These are phyloP conservation scores for Halcyon badia DNA, from an alignment of 2,797 vertebrate genomes.

Conservation along the genomic window DNA sequence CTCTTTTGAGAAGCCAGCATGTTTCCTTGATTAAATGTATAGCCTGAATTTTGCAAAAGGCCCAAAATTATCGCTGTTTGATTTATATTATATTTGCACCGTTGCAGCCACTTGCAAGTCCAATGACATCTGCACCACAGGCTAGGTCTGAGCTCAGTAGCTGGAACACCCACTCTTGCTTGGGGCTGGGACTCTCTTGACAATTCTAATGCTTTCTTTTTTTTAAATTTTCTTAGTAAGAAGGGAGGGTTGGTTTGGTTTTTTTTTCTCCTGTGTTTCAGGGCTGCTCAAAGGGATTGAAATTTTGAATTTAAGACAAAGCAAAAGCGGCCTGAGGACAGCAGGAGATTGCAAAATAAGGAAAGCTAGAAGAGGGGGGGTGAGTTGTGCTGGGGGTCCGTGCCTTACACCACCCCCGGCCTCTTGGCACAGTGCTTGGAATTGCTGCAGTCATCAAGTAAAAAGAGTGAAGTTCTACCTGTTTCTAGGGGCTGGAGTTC, in stretches of 20 bases:
- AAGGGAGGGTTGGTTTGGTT: not conserved
- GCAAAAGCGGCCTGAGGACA: not conserved
- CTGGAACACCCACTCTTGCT: not conserved
- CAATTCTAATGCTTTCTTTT: not conserved
- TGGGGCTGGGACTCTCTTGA: not conserved
- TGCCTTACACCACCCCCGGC: accelerated
- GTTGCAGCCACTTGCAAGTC: not conserved
- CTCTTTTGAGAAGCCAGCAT: not conserved
- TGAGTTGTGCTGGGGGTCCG: accelerated
- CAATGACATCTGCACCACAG: not conserved
- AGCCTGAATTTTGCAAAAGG: not conserved
- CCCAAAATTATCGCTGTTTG: not conserved
- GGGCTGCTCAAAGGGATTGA: not conserved
- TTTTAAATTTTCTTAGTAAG: not conserved
- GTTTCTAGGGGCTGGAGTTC: not conserved
- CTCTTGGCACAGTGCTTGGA: accelerated
- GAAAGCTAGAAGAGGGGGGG: accelerated
- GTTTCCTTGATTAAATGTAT: not conserved
- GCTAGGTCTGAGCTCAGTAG: not conserved
- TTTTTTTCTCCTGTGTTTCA: too few relatives aligned
- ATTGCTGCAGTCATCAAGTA: accelerated
- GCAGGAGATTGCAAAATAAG: not conserved
- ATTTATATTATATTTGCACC: not conserved
- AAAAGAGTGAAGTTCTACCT: not conserved
- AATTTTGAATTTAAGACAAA: not conserved